Percentiles rank a stretch among this genome's conserved stretches.
These are phyloP conservation scores for Zaprionus gabonicus DNA, from an alignment of 1,140 invertebrate genomes.

Conservation along the genomic window DNA sequence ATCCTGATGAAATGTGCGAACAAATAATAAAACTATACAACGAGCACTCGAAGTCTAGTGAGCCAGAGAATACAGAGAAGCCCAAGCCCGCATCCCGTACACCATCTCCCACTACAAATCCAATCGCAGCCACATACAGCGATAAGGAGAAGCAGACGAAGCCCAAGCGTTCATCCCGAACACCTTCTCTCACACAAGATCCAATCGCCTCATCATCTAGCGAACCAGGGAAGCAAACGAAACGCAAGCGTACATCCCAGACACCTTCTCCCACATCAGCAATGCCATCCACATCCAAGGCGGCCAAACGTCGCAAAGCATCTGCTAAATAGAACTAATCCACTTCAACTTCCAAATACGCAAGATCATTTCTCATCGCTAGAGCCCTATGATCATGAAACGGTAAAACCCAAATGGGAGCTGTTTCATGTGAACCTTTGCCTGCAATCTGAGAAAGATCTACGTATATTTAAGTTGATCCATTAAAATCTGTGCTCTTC, in stretches of 20 bases:
- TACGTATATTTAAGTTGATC: neutral
- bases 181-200: neutral
- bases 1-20: constrained; percentile 37
- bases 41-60: neutral
- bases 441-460: constrained; percentile 6
- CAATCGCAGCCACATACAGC: neutral
- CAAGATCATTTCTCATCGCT: constrained; percentile 1
- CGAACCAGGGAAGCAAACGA: neutral
- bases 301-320: constrained; percentile 6
- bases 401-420: constrained; percentile 38
- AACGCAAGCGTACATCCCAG: neutral
- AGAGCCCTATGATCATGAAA: constrained; percentile 44
- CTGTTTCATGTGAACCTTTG: constrained; percentile 32
- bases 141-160: neutral
- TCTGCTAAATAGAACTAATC: neutral
- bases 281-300: neutral
- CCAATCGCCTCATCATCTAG: neutral
- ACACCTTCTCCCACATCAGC: constrained; percentile 4
- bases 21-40: constrained; percentile 31
- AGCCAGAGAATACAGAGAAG: neutral
- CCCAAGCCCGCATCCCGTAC: constrained; percentile 3
- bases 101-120: neutral
- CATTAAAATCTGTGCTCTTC: neutral
- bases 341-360: neutral
- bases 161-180: neutral